Base-by-base conservation (phyloP, 1,140 invertebrate genomes). In the Philopotamus ludificatus region DNA sequence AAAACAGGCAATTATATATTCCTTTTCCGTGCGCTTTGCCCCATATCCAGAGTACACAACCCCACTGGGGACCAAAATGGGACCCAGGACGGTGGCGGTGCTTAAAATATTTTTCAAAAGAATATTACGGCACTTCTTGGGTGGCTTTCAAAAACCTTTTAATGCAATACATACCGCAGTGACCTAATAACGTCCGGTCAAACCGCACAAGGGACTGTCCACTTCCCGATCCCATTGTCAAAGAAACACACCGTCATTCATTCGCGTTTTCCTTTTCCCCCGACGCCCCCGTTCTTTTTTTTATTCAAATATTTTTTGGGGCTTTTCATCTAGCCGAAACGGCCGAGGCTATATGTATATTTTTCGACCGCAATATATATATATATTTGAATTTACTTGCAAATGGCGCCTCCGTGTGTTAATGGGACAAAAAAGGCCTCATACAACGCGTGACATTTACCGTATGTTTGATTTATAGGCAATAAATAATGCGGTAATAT, bases 111-210 rank as follows among this genome's bases (percentile, higher is more conserved):
- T 49, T 21, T 15, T 51, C 54, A 39, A 57, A 57, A 42, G 54
- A 39, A 57, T 57, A 42, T 39, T 39, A 21, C 39, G 34, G 9
- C 18, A 39, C 7, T 57, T 28, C 54, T 41, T 21, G 50, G 51
- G 8, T 23, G 51, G 63, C 67, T 69, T 66, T 69, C 67, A 66
- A 57, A 69, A 65, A 63, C 63, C 67, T 69, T 69, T 69, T 69
- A 69, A 69, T 69, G 63, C 67, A 63, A 63, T 63, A 69, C 60
- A 69, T 57, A 58, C 67, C 59, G 41, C 58, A n/a, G 59, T 53
- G 63, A 49, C 51, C 60, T 69, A 66, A 69, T 69, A 69, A 69
- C 67, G 63, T 69, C 67, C 67, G 67, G 58, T 45, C 25, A 41
- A 54, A 69, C 63, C 55, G 54, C 60, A 62, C 53, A 62, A 65